Evolutionary conservation across 2,113 vertebrate genomes (phyloP).

Genomic region (Coreoperca whiteheadi): DNA sequence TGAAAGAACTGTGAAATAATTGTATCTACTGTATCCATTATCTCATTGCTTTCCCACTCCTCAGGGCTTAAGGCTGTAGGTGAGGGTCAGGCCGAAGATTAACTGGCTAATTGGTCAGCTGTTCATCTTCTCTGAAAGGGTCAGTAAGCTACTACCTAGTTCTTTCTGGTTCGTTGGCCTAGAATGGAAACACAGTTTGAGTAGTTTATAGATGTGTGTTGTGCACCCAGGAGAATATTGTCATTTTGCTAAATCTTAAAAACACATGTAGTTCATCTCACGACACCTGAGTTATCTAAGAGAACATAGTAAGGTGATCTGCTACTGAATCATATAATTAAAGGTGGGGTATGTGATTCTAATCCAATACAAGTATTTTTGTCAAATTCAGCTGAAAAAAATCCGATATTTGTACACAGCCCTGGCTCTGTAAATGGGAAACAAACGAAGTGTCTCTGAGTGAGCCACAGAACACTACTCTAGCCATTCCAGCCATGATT

Average conservation of each 20-base stretch:
- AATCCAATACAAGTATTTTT: too few species aligned
- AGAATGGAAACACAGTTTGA: neutral
- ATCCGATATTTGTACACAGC: too few species aligned
- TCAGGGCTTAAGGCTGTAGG: neutral
- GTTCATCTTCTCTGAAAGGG: constrained; percentile 4
- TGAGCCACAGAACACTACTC: too few species aligned
- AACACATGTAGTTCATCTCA: neutral
- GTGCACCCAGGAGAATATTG: neutral
- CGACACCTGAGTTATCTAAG: neutral
- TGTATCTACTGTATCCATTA: constrained; percentile 40
- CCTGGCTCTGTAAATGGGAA: too few species aligned
- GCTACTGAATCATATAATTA: too few species aligned
- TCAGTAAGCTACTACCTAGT: neutral
- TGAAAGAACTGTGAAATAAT: constrained; percentile 11
- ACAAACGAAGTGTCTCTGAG: too few species aligned
- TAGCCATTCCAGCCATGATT: too few species aligned
- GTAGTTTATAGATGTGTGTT: neutral
- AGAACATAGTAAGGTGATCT: neutral
- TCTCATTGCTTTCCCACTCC: constrained; percentile 1
- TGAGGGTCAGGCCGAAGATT: neutral
- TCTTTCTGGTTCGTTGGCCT: neutral
- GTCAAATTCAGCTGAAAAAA: too few species aligned
- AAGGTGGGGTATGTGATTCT: too few species aligned
- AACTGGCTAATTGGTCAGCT: constrained; percentile 5
- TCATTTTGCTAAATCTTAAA: neutral